Percentiles rank a stretch among this genome's conserved stretches.
Evolutionary conservation across 2,113 vertebrate species (phyloP).

Genomic region (Urocitellus parryii): DNA sequence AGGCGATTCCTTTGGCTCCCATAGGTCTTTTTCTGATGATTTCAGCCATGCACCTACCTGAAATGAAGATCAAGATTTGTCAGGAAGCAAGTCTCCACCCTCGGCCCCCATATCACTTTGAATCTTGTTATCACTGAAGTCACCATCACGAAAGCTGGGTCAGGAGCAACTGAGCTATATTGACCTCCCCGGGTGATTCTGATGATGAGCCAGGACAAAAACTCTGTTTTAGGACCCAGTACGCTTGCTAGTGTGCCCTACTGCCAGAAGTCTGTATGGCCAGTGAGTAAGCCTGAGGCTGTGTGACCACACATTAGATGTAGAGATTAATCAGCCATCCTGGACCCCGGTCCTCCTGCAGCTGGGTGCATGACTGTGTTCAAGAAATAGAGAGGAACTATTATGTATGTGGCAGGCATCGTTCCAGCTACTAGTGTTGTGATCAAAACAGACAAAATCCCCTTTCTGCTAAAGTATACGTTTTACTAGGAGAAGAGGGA

Average conservation of each 20-base stretch:
- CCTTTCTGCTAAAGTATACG: not conserved
- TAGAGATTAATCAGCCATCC: not conserved
- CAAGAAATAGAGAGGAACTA: not conserved
- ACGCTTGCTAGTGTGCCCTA: too few relatives aligned
- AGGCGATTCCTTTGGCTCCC: not conserved
- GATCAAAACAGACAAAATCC: not conserved
- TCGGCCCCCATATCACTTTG: fast-evolving
- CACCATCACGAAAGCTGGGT: not conserved
- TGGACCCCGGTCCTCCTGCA: not conserved
- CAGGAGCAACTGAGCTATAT: not conserved
- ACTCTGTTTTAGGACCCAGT: not conserved
- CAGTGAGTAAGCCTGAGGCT: not conserved
- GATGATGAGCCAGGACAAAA: not conserved
- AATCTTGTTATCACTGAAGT: not conserved
- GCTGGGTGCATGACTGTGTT: not conserved
- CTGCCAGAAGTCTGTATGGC: too few relatives aligned
- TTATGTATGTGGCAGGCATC: not conserved
- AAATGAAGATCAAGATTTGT: not conserved
- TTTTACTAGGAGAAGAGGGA: not conserved
- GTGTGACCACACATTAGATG: not conserved
- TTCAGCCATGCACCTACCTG: not conserved
- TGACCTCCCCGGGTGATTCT: not conserved
- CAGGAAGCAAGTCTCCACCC: not conserved
- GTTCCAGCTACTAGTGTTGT: not conserved
- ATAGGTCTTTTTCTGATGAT: not conserved